These are phyloP conservation scores for Champsocephalus esox DNA, from an alignment of 2,797 vertebrate species.

Conservation along the genomic window DNA sequence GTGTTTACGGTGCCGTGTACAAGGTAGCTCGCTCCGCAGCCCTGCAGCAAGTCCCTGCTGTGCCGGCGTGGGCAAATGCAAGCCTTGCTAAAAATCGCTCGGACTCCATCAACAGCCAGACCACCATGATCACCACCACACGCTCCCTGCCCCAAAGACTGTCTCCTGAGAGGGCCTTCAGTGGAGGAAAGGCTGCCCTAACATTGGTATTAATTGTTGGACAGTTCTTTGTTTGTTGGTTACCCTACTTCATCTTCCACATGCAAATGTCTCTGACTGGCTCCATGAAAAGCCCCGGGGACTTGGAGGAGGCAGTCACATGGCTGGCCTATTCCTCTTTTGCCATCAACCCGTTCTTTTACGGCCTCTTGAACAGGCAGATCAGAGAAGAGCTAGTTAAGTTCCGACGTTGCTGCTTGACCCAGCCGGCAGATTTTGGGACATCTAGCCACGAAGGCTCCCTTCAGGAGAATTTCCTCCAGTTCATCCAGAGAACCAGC, in stretches of 20 bases:
- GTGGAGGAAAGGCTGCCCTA: slow-evolving; percentile 91
- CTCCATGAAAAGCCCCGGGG: slow-evolving; percentile 75
- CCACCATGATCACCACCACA: slow-evolving; percentile 87
- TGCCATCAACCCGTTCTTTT: slow-evolving; percentile 93
- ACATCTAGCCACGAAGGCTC: slow-evolving; percentile 87
- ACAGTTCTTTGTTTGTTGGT: slow-evolving; percentile 94
- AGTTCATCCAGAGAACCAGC: slow-evolving; percentile 89
- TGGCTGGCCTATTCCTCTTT: slow-evolving; percentile 96
- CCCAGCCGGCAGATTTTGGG: slow-evolving; percentile 80
- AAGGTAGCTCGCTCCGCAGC: slow-evolving; percentile 92
- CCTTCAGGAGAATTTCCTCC: slow-evolving; percentile 89
- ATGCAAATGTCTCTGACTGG: slow-evolving; percentile 85
- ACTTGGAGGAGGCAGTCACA: slow-evolving; percentile 88
- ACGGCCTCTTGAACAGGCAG: slow-evolving; percentile 92
- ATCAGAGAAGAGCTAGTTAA: slow-evolving; percentile 91
- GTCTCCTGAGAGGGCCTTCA: slow-evolving; percentile 85
- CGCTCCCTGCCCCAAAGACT: slow-evolving; percentile 84
- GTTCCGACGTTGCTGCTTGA: slow-evolving; percentile 86
- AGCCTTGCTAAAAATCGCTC: slow-evolving; percentile 83
- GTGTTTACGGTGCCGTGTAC: slow-evolving; percentile 91
- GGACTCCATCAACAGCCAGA: slow-evolving; percentile 91
- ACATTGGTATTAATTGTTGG: slow-evolving; percentile 93
- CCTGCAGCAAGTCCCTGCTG: slow-evolving; percentile 80
- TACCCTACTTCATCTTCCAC: slow-evolving; percentile 93
- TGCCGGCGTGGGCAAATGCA: slow-evolving; percentile 77